Percentiles rank a stretch among this genome's conserved stretches.
phyloP scores from a whole-genome alignment of 2,888 invertebrate species.

The Emmelina monodactyla region DNA sequence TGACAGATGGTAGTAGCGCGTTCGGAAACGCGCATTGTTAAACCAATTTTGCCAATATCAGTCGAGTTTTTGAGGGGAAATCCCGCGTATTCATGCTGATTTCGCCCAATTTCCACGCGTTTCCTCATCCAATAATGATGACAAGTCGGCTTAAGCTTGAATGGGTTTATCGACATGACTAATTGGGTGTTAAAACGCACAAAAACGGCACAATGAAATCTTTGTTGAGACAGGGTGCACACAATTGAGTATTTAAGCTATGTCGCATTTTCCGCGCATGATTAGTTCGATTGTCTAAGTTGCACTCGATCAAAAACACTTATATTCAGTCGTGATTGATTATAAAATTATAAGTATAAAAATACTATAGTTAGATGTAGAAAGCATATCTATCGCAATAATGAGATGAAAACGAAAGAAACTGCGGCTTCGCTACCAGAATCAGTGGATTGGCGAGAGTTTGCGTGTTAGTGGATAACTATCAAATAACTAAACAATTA shows the following conservation, averaged over 20 bases:
- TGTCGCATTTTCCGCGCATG: no score
- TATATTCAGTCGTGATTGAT: no score
- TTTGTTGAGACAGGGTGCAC: no score
- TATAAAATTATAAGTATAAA: no score
- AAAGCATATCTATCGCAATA: constrained; percentile 37
- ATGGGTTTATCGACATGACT: constrained; percentile 19
- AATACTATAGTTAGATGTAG: no score
- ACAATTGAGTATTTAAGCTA: no score
- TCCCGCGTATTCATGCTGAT: constrained; percentile 42
- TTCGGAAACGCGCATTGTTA: constrained; percentile 36
- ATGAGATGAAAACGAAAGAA: constrained; percentile 30
- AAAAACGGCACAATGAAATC: not conserved
- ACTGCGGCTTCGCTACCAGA: not conserved
- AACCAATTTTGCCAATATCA: constrained; percentile 33
- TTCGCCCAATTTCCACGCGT: constrained; percentile 21
- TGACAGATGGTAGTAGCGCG: constrained; percentile 52
- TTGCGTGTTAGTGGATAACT: not conserved
- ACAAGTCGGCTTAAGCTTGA: constrained; percentile 25
- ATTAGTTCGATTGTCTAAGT: no score
- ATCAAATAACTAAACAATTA: not conserved
- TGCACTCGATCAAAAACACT: no score
- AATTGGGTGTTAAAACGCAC: constrained; percentile 15
- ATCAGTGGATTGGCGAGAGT: not conserved
- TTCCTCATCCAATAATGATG: constrained; percentile 33
- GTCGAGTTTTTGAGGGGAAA: constrained; percentile 42